Conservation (phyloP, 2,113 vertebrate genomes). For the Meles meles region DNA sequence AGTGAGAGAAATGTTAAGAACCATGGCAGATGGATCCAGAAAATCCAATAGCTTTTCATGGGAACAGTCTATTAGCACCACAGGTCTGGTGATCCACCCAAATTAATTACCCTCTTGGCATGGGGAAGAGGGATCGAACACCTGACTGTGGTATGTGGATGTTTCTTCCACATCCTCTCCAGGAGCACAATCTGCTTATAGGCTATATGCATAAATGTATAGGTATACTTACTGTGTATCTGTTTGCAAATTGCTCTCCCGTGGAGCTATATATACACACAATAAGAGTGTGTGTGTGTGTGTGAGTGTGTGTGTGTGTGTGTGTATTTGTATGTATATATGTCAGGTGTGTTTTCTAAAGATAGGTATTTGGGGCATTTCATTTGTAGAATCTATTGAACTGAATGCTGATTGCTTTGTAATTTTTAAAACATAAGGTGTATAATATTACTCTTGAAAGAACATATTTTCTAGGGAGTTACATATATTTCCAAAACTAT, state of each 20-base stretch:
- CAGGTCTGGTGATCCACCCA: background rate
- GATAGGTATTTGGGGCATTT: background rate
- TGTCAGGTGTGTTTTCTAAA: background rate
- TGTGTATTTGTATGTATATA: background rate
- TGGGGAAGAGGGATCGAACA: background rate
- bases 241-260: background rate
- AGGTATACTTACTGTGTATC: background rate
- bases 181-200: background rate
- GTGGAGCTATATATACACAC: background rate
- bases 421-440: background rate
- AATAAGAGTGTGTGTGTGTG: background rate
- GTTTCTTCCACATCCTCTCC: rapidly evolving
- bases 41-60: background rate
- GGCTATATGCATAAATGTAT: too few species aligned
- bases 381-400: background rate
- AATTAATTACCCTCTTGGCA: background rate
- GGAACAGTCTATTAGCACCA: background rate
- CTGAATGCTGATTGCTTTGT: background rate
- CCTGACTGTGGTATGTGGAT: background rate
- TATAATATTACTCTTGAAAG: background rate
- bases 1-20: background rate
- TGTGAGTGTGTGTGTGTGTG: rapidly evolving
- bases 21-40: background rate
- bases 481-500: background rate
- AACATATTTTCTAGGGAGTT: background rate